Evolutionary conservation across 2,797 vertebrate species (phyloP).

Genomic region (Anguilla marmorata): DNA sequence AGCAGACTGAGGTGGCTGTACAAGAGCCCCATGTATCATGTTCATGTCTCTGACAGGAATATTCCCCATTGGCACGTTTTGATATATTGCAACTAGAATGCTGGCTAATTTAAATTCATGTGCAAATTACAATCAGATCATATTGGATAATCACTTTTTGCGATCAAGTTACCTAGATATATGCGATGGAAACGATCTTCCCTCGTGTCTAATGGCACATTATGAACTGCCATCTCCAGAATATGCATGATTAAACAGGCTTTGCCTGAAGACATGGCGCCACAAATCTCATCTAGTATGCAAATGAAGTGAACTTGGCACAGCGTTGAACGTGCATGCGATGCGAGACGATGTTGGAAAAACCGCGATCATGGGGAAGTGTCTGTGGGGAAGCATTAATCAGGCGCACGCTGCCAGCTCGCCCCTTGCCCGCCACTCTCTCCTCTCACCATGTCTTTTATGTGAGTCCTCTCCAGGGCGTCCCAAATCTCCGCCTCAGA

Average conservation of each 20-base stretch:
- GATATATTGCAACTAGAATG: neutral
- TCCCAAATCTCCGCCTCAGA: conserved; percentile 82
- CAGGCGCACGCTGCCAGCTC: neutral
- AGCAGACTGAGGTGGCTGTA: neutral
- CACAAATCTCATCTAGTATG: neutral
- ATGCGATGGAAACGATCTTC: neutral
- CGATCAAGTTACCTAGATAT: neutral
- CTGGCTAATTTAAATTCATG: neutral
- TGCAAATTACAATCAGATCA: neutral
- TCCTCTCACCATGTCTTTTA: conserved; percentile 74
- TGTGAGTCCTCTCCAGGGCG: conserved; percentile 77
- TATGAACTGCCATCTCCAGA: neutral
- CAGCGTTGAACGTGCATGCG: neutral
- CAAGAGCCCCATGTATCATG: neutral
- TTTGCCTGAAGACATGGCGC: neutral
- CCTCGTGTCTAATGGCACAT: neutral
- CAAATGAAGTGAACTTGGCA: neutral
- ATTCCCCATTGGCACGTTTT: neutral
- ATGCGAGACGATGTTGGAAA: neutral
- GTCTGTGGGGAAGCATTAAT: neutral
- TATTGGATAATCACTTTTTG: neutral
- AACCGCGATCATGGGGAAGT: neutral
- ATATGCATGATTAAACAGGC: neutral
- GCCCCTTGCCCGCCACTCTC: neutral
- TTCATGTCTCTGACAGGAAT: neutral